Conservation (phyloP, 2,113 vertebrate species). For the Aviceda subcristata region DNA sequence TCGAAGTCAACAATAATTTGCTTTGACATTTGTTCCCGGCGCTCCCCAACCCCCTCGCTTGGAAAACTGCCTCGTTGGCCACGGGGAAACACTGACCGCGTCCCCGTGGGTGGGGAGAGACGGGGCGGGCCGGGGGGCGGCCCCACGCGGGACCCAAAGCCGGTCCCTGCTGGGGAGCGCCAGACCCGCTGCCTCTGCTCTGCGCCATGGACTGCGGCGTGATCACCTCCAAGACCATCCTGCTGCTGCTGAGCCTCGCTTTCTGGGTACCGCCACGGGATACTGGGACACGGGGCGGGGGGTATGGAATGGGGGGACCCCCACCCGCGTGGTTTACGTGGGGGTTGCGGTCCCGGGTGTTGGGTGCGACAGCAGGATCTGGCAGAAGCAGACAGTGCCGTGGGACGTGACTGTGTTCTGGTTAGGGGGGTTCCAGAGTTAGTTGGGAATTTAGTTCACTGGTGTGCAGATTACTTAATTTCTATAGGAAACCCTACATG, state of each 20-base stretch:
- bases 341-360: not conserved
- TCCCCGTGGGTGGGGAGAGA: not conserved
- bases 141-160: not conserved
- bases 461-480: fast-evolving
- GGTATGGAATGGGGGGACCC: no score
- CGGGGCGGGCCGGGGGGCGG: not conserved
- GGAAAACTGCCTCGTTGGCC: not conserved
- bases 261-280: not conserved
- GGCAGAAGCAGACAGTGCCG: not conserved
- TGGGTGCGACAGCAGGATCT: not conserved
- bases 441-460: fast-evolving
- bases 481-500: fast-evolving
- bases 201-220: not conserved
- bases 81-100: not conserved
- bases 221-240: conserved; percentile 34
- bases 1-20: not conserved
- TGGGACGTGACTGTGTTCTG: fast-evolving
- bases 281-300: no score
- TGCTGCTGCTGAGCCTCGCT: conserved; percentile 37
- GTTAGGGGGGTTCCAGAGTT: fast-evolving
- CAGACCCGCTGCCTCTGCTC: fast-evolving
- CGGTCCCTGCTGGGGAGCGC: fast-evolving
- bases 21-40: not conserved
- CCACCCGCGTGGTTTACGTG: not conserved
- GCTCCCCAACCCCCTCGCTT: not conserved